A percentile compares a stretch with the other conserved stretches of the same genome.
Conservation (phyloP, 2,113 vertebrate genomes). For the Excalfactoria chinensis region DNA sequence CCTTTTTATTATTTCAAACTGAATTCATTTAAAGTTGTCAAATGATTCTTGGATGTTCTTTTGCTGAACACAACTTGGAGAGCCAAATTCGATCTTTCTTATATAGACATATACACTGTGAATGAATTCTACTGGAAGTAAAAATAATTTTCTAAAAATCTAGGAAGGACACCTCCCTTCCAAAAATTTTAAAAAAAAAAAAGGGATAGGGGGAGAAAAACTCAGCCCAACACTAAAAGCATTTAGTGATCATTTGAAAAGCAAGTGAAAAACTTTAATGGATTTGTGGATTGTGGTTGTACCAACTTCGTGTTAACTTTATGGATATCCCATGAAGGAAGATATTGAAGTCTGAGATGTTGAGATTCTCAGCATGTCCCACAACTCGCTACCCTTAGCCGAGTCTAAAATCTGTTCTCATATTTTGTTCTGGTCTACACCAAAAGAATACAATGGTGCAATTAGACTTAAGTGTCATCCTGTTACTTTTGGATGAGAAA, state of each 20-base stretch:
- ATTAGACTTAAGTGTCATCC: background rate
- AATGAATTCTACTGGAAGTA: background rate
- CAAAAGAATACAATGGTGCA: background rate
- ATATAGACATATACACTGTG: fast-evolving
- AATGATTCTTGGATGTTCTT: background rate
- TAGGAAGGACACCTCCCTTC: background rate
- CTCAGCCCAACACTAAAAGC: background rate
- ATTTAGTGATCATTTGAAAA: background rate
- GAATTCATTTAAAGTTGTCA: background rate
- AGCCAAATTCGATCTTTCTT: background rate
- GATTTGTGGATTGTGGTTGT: background rate
- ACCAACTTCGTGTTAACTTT: background rate
- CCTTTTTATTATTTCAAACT: background rate
- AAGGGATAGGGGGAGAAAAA: background rate
- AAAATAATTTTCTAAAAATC: background rate
- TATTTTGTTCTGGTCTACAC: background rate
- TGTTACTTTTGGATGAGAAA: background rate
- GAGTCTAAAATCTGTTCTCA: background rate
- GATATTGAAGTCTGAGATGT: background rate
- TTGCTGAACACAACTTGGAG: background rate
- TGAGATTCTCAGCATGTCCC: background rate
- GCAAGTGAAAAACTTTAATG: background rate
- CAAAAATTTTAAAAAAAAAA: background rate
- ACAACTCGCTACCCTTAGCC: background rate
- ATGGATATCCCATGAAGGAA: background rate